Evolutionary conservation across 2,113 vertebrate species (phyloP).

Genomic region (Pterophyllum scalare): DNA sequence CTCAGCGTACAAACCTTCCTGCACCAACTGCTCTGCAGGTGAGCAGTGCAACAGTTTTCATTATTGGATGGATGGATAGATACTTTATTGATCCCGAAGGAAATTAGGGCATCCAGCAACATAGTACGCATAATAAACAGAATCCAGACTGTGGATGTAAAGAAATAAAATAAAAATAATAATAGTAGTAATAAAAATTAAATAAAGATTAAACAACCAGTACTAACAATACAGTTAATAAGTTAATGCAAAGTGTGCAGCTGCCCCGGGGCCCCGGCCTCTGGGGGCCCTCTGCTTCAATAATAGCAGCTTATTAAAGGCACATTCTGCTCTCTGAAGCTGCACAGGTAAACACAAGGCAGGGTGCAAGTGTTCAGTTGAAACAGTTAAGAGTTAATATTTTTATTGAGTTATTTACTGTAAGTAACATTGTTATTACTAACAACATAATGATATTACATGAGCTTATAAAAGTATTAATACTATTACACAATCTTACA

Average conservation of each 20-base stretch:
- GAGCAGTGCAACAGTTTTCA: background rate
- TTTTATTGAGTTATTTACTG: background rate
- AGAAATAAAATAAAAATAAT: too few species aligned
- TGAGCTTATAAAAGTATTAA: background rate
- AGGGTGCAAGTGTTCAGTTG: background rate
- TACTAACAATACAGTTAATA: too few species aligned
- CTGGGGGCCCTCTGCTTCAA: background rate
- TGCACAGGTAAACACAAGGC: too few species aligned
- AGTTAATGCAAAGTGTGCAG: background rate
- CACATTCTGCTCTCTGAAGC: too few species aligned
- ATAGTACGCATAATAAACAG: too few species aligned
- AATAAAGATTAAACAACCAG: too few species aligned
- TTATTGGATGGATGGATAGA: too few species aligned
- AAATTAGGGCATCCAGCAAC: too few species aligned
- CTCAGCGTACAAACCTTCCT: background rate
- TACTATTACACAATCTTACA: background rate
- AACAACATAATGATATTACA: background rate
- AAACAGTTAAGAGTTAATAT: background rate
- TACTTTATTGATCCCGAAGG: too few species aligned
- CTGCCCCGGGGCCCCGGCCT: accelerated
- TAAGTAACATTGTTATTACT: background rate
- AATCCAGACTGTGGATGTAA: too few species aligned
- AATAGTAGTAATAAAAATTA: too few species aligned
- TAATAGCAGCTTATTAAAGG: background rate
- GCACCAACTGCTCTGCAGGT: background rate